Conservation (phyloP, 2,888 invertebrate species). For the Netelia fuscicornis region DNA sequence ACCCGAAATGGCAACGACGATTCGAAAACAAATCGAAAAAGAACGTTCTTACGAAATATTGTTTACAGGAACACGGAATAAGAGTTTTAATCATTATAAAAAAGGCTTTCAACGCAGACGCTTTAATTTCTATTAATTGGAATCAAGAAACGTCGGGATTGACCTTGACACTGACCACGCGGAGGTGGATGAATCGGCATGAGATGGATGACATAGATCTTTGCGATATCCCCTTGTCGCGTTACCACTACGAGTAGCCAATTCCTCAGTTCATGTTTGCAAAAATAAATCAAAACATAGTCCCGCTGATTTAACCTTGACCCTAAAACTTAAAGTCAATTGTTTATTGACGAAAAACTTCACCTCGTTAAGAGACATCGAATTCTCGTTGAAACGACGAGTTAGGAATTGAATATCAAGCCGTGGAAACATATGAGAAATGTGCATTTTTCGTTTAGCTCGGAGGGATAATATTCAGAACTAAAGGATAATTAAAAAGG, state of each 20-base stretch:
- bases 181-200: constrained; percentile 13
- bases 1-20: constrained; percentile 1
- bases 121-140: constrained; percentile 5
- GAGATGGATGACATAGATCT: constrained; percentile 13
- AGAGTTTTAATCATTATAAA: constrained; percentile 10
- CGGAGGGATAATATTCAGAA: too few relatives aligned
- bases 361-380: constrained; percentile 3
- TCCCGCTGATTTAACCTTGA: constrained; percentile 19
- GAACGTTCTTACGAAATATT: neutral
- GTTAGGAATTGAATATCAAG: too few relatives aligned
- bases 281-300: constrained; percentile 27
- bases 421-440: too few relatives aligned
- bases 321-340: constrained; percentile 17
- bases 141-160: constrained; percentile 27
- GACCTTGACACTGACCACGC: constrained; percentile 23
- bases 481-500: too few relatives aligned
- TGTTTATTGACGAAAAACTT: constrained; percentile 22
- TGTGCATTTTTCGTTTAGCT: too few relatives aligned
- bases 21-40: neutral
- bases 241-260: neutral
- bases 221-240: constrained; percentile 6
- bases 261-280: constrained; percentile 18
- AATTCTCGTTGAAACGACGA: too few relatives aligned
- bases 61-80: neutral
- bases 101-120: constrained; percentile 10